These are phyloP conservation scores for Metacarcinus magister DNA, from an alignment of 2,888 invertebrate genomes.

Conservation along the genomic window DNA sequence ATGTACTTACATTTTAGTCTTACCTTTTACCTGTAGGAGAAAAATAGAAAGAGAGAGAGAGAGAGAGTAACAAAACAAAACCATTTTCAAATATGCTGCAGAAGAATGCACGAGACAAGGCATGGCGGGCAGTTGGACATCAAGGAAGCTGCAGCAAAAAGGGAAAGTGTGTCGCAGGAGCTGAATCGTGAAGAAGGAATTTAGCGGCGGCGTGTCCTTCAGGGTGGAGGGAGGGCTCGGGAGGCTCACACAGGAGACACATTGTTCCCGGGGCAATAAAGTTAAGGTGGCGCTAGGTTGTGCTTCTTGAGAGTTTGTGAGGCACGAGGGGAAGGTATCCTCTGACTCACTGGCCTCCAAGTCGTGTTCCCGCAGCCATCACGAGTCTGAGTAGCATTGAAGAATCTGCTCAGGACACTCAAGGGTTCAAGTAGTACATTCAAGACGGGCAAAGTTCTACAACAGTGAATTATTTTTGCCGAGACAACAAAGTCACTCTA, in stretches of 20 bases:
- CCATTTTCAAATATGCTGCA: not conserved
- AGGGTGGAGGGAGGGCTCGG: not conserved
- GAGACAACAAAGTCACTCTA: not conserved
- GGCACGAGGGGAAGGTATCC: not conserved
- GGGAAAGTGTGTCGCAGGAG: constrained; percentile 45
- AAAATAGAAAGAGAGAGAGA: constrained; percentile 19
- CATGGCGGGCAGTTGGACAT: not conserved
- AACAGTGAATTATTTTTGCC: not conserved
- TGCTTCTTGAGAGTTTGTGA: not conserved
- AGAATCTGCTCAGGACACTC: not conserved
- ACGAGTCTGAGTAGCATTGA: not conserved
- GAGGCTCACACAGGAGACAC: not conserved
- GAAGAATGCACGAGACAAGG: not conserved
- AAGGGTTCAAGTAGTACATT: not conserved
- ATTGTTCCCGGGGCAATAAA: not conserved
- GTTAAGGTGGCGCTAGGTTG: not conserved
- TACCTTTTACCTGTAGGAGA: not conserved
- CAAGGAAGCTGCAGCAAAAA: constrained; percentile 11
- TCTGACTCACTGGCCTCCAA: not conserved
- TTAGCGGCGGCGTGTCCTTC: not conserved
- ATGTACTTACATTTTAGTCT: not conserved
- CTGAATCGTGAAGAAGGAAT: constrained; percentile 35
- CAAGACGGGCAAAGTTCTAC: not conserved
- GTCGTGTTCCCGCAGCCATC: not conserved
- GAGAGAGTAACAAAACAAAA: constrained; percentile 15